Percentiles rank a stretch among this genome's conserved stretches.
These are phyloP conservation scores for Abrostola tripartita DNA, from an alignment of 2,888 invertebrate genomes.

Conservation along the genomic window DNA sequence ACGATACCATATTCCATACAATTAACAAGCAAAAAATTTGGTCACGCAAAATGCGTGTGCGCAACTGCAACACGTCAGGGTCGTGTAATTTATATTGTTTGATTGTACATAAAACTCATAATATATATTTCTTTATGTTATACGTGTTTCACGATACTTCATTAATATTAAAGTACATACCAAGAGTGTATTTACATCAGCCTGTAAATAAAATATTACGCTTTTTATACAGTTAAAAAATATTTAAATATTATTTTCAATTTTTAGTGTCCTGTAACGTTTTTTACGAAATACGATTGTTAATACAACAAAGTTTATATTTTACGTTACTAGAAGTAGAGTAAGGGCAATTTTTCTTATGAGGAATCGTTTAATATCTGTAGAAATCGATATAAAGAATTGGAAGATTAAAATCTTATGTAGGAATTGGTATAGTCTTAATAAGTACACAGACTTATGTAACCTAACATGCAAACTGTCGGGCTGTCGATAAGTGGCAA, in stretches of 20 bases:
- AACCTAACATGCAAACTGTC: not conserved
- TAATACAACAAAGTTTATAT: too few species aligned
- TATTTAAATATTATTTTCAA: too few species aligned
- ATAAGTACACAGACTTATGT: too few species aligned
- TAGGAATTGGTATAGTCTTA: too few species aligned
- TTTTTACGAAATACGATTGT: too few species aligned
- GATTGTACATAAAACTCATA: not conserved
- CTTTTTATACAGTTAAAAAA: too few species aligned
- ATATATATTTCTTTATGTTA: not conserved
- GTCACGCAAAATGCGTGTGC: constrained; percentile 37
- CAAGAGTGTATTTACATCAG: not conserved
- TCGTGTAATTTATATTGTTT: constrained; percentile 8
- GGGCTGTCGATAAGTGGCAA: not conserved
- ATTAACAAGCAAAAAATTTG: constrained; percentile 39
- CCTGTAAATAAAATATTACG: not conserved
- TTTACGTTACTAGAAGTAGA: too few species aligned
- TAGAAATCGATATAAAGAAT: too few species aligned
- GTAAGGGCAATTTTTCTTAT: too few species aligned
- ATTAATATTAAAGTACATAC: not conserved
- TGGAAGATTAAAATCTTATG: too few species aligned
- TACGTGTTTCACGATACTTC: not conserved
- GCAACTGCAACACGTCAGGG: constrained; percentile 33
- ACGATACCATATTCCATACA: constrained; percentile 32
- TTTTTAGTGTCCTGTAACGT: too few species aligned
- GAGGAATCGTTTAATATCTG: too few species aligned